Conservation (phyloP, 2,113 vertebrate genomes). For the Pleuronectes platessa region DNA sequence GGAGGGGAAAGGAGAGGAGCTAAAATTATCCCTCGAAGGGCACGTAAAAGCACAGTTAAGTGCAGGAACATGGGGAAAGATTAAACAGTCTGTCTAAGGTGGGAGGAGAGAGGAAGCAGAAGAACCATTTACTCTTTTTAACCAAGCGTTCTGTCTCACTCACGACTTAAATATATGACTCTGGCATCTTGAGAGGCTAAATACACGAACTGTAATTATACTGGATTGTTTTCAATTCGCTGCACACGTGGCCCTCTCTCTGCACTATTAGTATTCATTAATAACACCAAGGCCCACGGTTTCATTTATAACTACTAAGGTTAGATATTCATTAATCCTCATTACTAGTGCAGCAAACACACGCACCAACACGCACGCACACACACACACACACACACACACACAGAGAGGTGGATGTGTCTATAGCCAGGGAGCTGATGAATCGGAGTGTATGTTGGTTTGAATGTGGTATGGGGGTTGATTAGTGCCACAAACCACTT, state of each 20-base stretch:
- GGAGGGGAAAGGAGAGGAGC: constrained; percentile 10
- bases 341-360: constrained; percentile 46
- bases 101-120: constrained; percentile 7
- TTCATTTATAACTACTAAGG: constrained; percentile 70
- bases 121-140: neutral
- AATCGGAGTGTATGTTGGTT: constrained; percentile 27
- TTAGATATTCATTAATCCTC: constrained; percentile 77
- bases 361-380: constrained; percentile 10
- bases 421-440: constrained; percentile 14
- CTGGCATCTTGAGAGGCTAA: constrained; percentile 41
- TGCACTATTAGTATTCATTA: constrained; percentile 74
- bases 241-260: constrained; percentile 48
- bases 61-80: constrained; percentile 7
- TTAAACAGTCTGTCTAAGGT: constrained; percentile 14
- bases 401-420: constrained; percentile 11
- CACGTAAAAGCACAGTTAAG: neutral
- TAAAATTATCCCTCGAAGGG: constrained; percentile 3
- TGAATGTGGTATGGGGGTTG: neutral
- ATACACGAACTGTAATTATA: constrained; percentile 52
- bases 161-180: constrained; percentile 48
- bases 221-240: constrained; percentile 55
- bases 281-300: constrained; percentile 51
- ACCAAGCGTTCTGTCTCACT: constrained; percentile 28
- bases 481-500: constrained; percentile 12
- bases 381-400: neutral